phyloP scores from a whole-genome alignment of 2,888 invertebrate species.

The Plusia festucae region DNA sequence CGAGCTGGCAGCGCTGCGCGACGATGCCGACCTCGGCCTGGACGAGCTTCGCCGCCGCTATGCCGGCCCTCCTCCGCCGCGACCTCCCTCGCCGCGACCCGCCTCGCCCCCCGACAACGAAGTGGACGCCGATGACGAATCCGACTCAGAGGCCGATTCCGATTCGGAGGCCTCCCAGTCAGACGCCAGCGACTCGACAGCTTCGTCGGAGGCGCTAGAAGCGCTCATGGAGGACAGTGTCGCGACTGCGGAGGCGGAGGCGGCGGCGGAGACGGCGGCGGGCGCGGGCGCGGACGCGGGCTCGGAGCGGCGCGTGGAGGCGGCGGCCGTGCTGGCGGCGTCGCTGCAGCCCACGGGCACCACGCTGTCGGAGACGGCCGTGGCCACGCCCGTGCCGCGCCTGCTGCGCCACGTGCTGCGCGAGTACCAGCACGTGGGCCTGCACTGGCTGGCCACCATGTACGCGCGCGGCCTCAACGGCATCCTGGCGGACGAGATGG shows the following conservation, averaged over 20 bases:
- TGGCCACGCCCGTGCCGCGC: slow-evolving; percentile 97
- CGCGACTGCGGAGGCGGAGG: slow-evolving; percentile 23
- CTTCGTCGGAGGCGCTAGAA: slow-evolving; percentile 70
- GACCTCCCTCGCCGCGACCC: slow-evolving; percentile 36
- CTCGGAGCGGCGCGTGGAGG: slow-evolving; percentile 93
- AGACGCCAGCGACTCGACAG: slow-evolving; percentile 57
- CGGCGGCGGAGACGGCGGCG: slow-evolving; percentile 45
- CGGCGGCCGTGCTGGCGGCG: slow-evolving; percentile 98
- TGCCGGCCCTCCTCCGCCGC: slow-evolving; percentile 88
- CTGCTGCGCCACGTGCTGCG: slow-evolving; percentile 96
- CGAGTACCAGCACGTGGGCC: slow-evolving; percentile 99
- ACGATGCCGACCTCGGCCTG: slow-evolving; percentile 94
- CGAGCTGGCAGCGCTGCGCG: slow-evolving; percentile 94
- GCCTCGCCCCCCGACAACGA: slow-evolving; percentile 54
- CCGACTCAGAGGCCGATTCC: slow-evolving; percentile 61
- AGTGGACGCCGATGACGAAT: slow-evolving; percentile 48
- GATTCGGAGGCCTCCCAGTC: slow-evolving; percentile 50
- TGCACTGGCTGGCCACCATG: slow-evolving; percentile 99
- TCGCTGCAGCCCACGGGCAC: slow-evolving; percentile 99
- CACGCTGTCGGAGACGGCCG: slow-evolving; percentile 97
- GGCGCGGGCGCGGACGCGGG: slow-evolving; percentile 70
- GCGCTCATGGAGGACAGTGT: slow-evolving; percentile 60
- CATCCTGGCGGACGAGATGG: slow-evolving; percentile 99
- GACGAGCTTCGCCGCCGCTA: slow-evolving; percentile 95
- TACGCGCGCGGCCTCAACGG: slow-evolving; percentile 98